Base-by-base conservation (phyloP, 2,888 invertebrate species). In the Abrostola triplasia region DNA sequence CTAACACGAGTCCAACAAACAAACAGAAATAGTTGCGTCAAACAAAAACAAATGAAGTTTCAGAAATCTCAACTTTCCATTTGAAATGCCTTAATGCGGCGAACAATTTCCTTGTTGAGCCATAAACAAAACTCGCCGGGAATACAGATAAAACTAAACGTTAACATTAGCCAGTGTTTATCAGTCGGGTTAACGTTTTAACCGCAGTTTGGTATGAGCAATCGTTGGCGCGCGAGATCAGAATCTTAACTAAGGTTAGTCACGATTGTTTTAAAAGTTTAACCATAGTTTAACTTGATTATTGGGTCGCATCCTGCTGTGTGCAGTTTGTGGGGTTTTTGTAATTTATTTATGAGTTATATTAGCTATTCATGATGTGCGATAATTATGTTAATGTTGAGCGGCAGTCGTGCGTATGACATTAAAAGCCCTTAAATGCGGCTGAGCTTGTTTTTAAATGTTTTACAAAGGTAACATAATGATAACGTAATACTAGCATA, bases 161-260 rank as follows among this genome's bases (percentile, higher is more conserved):
- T 77, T 79, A 78, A 73, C 79, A 79, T 79, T 80, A 79, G 76
- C 73, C 79, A 78, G 79, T 70, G 79, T 79, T 74, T 80, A 80
- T 80, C 73, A 80, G 71, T 13, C 61, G 67, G 77, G 70, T 77
- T 68, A 62, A 68, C 73, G 67, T 64, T 56, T 47, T 64, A 78
- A 65, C 74, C 67, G 59, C 57, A 66, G 69, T 88, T 91, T 88
- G 86, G 89, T 90, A 91, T 91, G 93, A 91, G 89, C 92, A 91
- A 90, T 92, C 89, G 78, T 77, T 76, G 79, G 81, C 83, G 81
- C 67, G 79, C 90, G 85, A 86, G 93, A 92, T 92, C 82, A 73
- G 91, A 92, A 94, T 94, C 91, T 91, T 89, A 93, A 93, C 87
- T 88, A 91, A 89, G 79, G 67, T 82, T 83, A 90, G 92, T 93